A percentile compares a stretch with the other conserved stretches of the same genome.
Conservation (phyloP, 2,888 invertebrate species). For the Mesoligia furuncula region DNA sequence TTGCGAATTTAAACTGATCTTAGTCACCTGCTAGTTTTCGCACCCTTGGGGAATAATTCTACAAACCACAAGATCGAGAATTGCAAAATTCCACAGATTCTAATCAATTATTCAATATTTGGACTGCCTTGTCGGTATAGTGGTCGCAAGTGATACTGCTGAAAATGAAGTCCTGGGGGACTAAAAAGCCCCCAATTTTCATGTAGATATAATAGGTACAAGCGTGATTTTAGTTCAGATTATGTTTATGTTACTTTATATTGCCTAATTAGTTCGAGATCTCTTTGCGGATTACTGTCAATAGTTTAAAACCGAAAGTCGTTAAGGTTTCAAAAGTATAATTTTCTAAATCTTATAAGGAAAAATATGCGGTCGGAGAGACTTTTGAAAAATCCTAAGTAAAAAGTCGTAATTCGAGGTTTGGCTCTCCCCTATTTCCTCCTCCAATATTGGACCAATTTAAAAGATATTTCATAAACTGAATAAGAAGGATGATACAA, state of each 20-base stretch:
- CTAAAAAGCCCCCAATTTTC: neutral
- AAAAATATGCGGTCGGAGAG: too few species aligned
- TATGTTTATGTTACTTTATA: neutral
- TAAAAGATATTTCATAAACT: too few species aligned
- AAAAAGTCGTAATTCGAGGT: too few species aligned
- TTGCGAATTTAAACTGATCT: neutral
- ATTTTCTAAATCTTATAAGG: neutral
- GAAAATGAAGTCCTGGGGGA: too few species aligned
- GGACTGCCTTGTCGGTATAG: neutral
- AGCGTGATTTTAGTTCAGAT: neutral
- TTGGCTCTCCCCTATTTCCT: too few species aligned
- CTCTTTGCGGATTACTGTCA: neutral
- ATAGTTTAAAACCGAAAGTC: neutral
- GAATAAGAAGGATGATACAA: too few species aligned
- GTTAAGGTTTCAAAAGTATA: neutral
- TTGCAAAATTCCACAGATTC: neutral
- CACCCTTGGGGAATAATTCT: neutral
- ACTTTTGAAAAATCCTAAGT: too few species aligned
- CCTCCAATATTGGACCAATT: too few species aligned
- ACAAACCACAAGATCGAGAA: neutral
- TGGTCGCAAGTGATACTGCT: neutral
- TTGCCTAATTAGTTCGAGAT: neutral
- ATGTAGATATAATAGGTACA: neutral
- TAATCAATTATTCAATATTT: neutral
- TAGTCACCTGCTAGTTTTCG: neutral